Conservation (phyloP, 1,140 invertebrate genomes). For the Tetragonula clypearis region DNA sequence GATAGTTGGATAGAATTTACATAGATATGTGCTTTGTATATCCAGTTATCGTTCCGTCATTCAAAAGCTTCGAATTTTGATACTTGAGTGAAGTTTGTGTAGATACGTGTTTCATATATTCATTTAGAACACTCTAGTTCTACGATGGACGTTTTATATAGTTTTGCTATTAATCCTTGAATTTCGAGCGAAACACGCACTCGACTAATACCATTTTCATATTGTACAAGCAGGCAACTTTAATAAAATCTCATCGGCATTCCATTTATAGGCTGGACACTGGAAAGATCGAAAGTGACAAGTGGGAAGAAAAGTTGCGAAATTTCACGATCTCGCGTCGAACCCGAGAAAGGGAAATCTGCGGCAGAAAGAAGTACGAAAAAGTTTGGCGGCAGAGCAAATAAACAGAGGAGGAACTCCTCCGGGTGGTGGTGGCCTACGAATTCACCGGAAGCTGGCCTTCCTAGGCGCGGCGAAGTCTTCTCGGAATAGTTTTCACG, state of each 20-base stretch:
- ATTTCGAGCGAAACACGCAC: no score
- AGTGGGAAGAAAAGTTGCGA: background rate
- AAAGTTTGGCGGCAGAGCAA: background rate
- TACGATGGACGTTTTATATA: no score
- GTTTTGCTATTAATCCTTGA: no score
- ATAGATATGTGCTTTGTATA: no score
- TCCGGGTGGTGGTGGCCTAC: background rate
- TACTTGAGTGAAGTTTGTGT: no score
- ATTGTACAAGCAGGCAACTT: no score
- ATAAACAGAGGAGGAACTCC: background rate
- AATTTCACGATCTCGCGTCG: background rate
- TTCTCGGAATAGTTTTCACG: conserved; percentile 31
- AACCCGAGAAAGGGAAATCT: background rate
- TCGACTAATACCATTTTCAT: no score
- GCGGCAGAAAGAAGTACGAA: background rate
- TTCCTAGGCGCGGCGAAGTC: background rate
- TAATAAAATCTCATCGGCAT: background rate
- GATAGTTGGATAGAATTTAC: no score
- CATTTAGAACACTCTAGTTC: no score
- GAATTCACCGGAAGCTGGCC: background rate
- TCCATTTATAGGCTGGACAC: background rate
- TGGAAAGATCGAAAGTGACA: background rate
- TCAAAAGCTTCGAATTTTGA: no score
- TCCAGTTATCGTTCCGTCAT: no score
- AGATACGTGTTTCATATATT: no score